phyloP scores from a whole-genome alignment of 2,888 invertebrate genomes.

The Drosophila nr. medialis region DNA sequence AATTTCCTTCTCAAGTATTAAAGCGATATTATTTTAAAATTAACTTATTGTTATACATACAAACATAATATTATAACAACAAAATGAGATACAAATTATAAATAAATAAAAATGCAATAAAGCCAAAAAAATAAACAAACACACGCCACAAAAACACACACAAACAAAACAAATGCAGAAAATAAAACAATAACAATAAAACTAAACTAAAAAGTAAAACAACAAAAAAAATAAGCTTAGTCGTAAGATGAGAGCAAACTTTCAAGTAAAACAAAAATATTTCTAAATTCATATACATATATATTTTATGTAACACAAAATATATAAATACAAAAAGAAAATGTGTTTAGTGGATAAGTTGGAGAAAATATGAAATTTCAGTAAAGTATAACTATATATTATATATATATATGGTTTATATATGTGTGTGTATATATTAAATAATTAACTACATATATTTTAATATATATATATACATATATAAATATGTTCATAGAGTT shows the following conservation, averaged over 20 bases:
- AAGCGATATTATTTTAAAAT: constrained; percentile 78
- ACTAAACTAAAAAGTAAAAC: constrained; percentile 15
- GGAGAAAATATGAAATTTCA: constrained; percentile 41
- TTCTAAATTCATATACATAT: constrained; percentile 46
- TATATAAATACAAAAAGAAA: constrained; percentile 40
- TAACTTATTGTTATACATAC: constrained; percentile 70
- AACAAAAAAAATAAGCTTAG: constrained; percentile 37
- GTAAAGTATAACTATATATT: constrained; percentile 33
- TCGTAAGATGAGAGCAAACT: constrained; percentile 32
- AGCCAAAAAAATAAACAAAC: constrained; percentile 24
- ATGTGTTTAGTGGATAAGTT: constrained; percentile 54
- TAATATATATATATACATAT: constrained; percentile 16
- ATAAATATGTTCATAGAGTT: constrained; percentile 37
- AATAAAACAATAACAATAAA: constrained; percentile 48
- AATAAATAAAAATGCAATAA: constrained; percentile 37
- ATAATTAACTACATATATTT: constrained; percentile 17
- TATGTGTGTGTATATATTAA: constrained; percentile 23
- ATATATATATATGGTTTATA: constrained; percentile 17
- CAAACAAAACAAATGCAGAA: constrained; percentile 37
- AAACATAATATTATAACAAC: constrained; percentile 62
- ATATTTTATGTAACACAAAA: constrained; percentile 55
- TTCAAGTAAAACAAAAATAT: constrained; percentile 32
- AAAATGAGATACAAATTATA: constrained; percentile 46
- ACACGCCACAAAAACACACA: constrained; percentile 31
- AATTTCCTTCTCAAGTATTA: constrained; percentile 79